Evolutionary conservation across 1,140 invertebrate genomes (phyloP).

Genomic region (Hestina assimilis): DNA sequence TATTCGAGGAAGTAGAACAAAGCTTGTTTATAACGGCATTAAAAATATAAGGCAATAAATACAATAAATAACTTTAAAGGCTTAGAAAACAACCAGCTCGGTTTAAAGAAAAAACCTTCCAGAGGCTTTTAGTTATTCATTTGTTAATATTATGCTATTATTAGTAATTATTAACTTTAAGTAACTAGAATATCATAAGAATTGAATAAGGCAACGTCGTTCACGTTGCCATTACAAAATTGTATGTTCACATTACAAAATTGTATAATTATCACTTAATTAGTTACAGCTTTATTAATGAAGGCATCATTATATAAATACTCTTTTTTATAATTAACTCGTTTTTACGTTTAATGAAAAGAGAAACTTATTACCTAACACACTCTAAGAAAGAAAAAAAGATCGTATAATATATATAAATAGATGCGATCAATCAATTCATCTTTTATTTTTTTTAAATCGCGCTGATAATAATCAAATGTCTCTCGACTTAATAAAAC

Average conservation of each 20-base stretch:
- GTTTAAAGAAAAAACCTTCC: too few species aligned
- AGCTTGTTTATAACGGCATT: background rate
- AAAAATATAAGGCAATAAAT: background rate
- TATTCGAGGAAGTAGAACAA: conserved; percentile 15
- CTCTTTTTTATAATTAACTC: background rate
- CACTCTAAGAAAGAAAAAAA: background rate
- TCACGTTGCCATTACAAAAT: too few species aligned
- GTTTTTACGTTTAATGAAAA: background rate
- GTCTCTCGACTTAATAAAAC: background rate
- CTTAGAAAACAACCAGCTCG: background rate
- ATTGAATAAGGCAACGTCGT: too few species aligned
- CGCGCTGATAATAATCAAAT: too few species aligned
- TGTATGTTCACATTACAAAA: too few species aligned
- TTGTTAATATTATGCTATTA: too few species aligned
- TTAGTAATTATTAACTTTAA: too few species aligned
- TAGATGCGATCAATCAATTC: background rate
- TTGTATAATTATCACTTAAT: background rate
- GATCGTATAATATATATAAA: background rate
- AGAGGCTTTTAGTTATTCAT: too few species aligned
- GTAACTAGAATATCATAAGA: too few species aligned
- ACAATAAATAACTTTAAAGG: background rate
- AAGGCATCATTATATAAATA: background rate
- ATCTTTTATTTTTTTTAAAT: background rate
- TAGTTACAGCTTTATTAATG: background rate
- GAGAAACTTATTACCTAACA: background rate